Evolutionary conservation across 2,888 invertebrate genomes (phyloP), one percentile per base, ranked within the genome.

Genomic region (Phlogophora meticulosa): DNA sequence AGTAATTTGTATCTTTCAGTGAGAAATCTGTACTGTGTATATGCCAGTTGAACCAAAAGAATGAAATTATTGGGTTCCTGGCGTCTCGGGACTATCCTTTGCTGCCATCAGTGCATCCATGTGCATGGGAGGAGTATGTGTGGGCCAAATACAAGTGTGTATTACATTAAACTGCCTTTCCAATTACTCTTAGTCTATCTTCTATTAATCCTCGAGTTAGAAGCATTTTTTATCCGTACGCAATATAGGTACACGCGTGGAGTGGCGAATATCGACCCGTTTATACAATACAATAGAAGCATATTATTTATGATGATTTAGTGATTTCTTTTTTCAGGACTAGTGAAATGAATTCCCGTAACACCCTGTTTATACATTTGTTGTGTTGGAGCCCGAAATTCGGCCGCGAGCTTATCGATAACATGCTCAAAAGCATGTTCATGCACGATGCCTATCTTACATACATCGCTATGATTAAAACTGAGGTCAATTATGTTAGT

Each of bases 341-440:
- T 11, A 86, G 90, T 57, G 91, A 94, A 58, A 82, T 96, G 72
- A 94, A 90, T 49, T 85, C 96, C 22, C 89, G 96, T 13, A 97
- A 97, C 83, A 96, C 96, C 0, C 84, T 96, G 46, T 97, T 97
- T 90, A 86, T 97, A 46, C 96, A 97, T 83, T 86, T 96, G 69
- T 83, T 96, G 13, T 96, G 96, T 53, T 97, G 96, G 96, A 93
- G 96, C 69, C 62, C 83, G 1, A 13, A 38, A 0, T 94, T 91
- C 66, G 71, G 81, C 0, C 91, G 94, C 0, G 93, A 92, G 0
- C 64, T 87, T 1, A 89, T 95, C 2, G 94, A 95, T 70, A 87
- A 61, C 43, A 85, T 95, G 87, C 85, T 95, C 36, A 90, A 82
- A 61, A 89, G 95, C 1, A 78, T 97, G 46, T 97, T 96, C 85